Conservation (phyloP, 2,888 invertebrate genomes). For the Apeira syringaria region DNA sequence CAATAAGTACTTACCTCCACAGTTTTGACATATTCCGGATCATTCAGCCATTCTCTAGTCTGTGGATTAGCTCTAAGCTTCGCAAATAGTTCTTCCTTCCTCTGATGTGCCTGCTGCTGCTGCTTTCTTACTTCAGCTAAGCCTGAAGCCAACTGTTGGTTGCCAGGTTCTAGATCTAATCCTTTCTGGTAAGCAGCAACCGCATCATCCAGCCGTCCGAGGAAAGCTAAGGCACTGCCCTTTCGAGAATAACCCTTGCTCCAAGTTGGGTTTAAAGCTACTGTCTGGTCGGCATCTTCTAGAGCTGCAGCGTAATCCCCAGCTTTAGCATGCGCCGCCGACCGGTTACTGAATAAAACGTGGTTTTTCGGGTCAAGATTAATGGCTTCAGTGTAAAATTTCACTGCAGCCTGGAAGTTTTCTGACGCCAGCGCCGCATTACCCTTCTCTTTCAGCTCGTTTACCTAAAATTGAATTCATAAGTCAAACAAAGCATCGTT, state of each 20-base stretch:
- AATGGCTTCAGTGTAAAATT: conserved; percentile 92
- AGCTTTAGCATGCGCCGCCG: conserved; percentile 94
- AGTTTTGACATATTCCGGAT: conserved; percentile 88
- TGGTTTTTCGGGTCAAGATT: conserved; percentile 91
- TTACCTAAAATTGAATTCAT: conserved; percentile 84
- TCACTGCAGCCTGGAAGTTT: conserved; percentile 91
- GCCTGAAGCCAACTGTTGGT: conserved; percentile 87
- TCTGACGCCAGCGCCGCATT: conserved; percentile 92
- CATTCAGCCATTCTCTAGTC: conserved; percentile 88
- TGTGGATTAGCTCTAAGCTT: conserved; percentile 87
- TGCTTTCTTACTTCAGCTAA: conserved; percentile 84
- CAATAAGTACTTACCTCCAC: conserved; percentile 67
- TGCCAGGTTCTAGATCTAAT: conserved; percentile 88
- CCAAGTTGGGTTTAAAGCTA: conserved; percentile 93
- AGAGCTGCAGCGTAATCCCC: conserved; percentile 89
- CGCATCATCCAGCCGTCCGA: conserved; percentile 90
- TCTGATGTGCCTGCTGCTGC: conserved; percentile 41
- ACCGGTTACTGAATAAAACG: conserved; percentile 95
- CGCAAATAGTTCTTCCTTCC: conserved; percentile 66
- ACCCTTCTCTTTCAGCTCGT: conserved; percentile 93
- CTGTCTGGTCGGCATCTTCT: conserved; percentile 93
- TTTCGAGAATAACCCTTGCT: conserved; percentile 95
- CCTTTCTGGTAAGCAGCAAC: conserved; percentile 88
- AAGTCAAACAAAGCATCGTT: conserved; percentile 29
- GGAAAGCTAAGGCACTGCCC: conserved; percentile 92